Percentiles rank a stretch among this genome's conserved stretches.
Conservation (phyloP, 2,797 vertebrate genomes). For the Cossypha heuglini region DNA sequence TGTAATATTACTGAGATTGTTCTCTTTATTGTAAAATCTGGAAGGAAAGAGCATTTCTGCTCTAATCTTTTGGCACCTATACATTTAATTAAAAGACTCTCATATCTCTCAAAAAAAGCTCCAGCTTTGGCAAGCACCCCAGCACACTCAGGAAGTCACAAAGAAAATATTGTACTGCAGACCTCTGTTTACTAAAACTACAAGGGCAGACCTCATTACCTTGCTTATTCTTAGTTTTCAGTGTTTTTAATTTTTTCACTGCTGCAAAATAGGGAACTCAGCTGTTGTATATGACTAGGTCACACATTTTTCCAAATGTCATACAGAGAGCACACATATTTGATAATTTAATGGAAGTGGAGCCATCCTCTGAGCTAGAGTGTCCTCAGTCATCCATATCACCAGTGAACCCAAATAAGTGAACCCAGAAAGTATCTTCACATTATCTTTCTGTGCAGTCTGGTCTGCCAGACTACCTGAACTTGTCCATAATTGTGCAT, state of each 20-base stretch:
- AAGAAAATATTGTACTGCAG: neutral
- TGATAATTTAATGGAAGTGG: neutral
- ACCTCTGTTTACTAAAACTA: neutral
- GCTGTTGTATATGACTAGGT: neutral
- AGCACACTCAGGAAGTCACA: neutral
- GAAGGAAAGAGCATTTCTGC: neutral
- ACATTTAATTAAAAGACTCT: slow-evolving; percentile 14
- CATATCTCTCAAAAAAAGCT: neutral
- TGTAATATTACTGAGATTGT: neutral
- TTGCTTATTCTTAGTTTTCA: neutral
- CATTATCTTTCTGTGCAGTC: neutral
- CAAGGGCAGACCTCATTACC: neutral
- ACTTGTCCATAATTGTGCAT: neutral
- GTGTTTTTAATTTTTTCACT: neutral
- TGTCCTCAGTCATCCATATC: neutral
- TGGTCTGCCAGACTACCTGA: neutral
- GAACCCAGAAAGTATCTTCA: neutral
- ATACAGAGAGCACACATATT: neutral
- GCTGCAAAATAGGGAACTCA: neutral
- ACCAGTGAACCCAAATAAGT: neutral
- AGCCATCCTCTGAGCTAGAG: neutral
- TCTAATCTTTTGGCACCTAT: neutral
- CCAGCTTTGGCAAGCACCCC: neutral
- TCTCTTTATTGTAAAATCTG: neutral
- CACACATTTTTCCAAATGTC: neutral